These are phyloP conservation scores for Recurvirostra avosetta DNA, from an alignment of 2,113 vertebrate genomes.

Conservation along the genomic window DNA sequence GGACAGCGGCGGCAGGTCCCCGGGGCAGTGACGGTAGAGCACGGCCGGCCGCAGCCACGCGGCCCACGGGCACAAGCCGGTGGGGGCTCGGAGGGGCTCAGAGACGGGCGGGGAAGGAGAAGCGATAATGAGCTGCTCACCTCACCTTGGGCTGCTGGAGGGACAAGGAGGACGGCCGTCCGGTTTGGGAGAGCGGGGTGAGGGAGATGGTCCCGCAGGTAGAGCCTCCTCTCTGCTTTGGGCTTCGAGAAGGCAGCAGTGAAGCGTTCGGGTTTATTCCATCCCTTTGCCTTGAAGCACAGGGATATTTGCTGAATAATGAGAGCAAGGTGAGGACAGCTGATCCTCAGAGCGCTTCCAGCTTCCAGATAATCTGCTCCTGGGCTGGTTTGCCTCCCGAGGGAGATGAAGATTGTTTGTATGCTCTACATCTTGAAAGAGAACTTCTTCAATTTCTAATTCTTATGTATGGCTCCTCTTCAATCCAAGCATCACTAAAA, in stretches of 20 bases:
- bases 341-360: background rate
- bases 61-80: background rate
- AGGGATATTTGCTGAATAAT: background rate
- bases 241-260: background rate
- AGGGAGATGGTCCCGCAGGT: background rate
- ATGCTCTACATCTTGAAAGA: background rate
- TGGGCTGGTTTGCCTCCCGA: fast-evolving
- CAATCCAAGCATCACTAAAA: background rate
- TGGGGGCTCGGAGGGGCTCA: background rate
- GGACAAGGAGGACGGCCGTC: background rate
- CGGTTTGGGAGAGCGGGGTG: background rate
- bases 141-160: background rate
- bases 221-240: background rate
- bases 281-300: background rate
- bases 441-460: background rate
- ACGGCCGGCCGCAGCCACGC: no score
- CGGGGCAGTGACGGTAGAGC: background rate
- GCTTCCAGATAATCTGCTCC: background rate
- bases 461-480: fast-evolving
- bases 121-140: background rate
- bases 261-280: background rate
- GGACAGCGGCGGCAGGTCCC: background rate
- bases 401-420: background rate
- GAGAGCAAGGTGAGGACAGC: background rate
- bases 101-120: background rate